Conservation (phyloP, 2,797 vertebrate genomes). For the Acanthurus leucopareius region DNA sequence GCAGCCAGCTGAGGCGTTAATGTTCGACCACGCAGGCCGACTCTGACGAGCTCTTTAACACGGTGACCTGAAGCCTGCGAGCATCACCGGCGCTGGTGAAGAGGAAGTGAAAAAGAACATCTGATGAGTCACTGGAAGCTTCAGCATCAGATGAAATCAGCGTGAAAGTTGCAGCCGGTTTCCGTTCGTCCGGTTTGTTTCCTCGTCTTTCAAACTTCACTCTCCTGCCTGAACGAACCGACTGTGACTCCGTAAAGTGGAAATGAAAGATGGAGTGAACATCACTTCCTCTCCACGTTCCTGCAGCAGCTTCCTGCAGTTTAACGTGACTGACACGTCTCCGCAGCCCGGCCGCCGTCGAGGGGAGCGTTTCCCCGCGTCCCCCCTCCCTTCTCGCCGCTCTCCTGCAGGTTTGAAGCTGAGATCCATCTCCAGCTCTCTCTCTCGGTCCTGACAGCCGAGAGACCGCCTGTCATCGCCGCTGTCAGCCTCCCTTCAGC, state of each 20-base stretch:
- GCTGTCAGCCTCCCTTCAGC: constrained; percentile 46
- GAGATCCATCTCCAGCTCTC: constrained; percentile 34
- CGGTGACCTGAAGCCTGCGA: too few species aligned
- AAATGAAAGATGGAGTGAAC: constrained; percentile 38
- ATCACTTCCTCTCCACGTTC: constrained; percentile 17
- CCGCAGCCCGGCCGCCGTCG: background rate
- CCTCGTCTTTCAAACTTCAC: background rate
- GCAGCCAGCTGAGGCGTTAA: too few species aligned
- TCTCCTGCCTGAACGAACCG: background rate
- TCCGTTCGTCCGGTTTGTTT: too few species aligned
- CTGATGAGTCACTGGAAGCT: too few species aligned
- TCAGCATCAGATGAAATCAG: too few species aligned
- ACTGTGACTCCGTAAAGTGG: constrained; percentile 4
- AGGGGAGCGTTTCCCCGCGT: constrained; percentile 3
- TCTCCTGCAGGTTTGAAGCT: constrained; percentile 34
- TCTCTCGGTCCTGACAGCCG: constrained; percentile 44
- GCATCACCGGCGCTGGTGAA: too few species aligned
- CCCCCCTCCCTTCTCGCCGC: constrained; percentile 6
- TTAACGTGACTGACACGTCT: constrained; percentile 34
- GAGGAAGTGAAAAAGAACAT: too few species aligned
- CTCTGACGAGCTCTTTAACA: too few species aligned
- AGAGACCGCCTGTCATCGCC: constrained; percentile 59
- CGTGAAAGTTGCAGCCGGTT: too few species aligned
- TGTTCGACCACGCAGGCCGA: too few species aligned
- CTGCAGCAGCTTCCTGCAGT: constrained; percentile 9